phyloP scores from a whole-genome alignment of 2,888 invertebrate species.

The Sphaerophoria rueppellii region DNA sequence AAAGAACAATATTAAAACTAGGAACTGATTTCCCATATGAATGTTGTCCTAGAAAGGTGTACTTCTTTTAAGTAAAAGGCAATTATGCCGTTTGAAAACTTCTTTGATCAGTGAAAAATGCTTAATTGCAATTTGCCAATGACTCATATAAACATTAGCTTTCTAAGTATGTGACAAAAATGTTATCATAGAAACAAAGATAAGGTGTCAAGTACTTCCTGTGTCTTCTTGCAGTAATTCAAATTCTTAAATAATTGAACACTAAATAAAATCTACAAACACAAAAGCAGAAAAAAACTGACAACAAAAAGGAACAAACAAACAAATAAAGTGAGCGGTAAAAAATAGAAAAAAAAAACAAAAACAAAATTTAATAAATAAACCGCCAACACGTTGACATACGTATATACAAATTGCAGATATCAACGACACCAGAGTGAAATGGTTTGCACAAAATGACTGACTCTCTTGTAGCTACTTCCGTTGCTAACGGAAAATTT shows the following conservation, averaged over 20 bases:
- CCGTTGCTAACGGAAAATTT: slow-evolving; percentile 62
- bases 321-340: background rate
- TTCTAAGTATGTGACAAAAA: background rate
- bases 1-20: too few relatives aligned
- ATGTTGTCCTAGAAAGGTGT: too few relatives aligned
- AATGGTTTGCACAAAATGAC: background rate
- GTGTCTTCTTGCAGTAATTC: slow-evolving; percentile 1
- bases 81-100: too few relatives aligned
- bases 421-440: slow-evolving; percentile 44
- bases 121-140: too few relatives aligned
- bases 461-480: slow-evolving; percentile 46
- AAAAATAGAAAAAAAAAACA: background rate
- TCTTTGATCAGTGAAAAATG: too few relatives aligned
- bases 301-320: slow-evolving; percentile 3
- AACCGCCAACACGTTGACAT: slow-evolving; percentile 34
- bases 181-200: background rate
- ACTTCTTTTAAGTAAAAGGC: too few relatives aligned
- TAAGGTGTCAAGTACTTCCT: background rate
- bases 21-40: too few relatives aligned
- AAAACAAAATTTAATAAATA: slow-evolving; percentile 31
- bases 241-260: background rate
- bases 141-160: too few relatives aligned
- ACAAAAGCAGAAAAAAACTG: slow-evolving; percentile 12
- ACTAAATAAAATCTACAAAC: background rate
- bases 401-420: slow-evolving; percentile 29